Conservation (phyloP, 2,888 invertebrate genomes). For the Pimpla rufipes region DNA sequence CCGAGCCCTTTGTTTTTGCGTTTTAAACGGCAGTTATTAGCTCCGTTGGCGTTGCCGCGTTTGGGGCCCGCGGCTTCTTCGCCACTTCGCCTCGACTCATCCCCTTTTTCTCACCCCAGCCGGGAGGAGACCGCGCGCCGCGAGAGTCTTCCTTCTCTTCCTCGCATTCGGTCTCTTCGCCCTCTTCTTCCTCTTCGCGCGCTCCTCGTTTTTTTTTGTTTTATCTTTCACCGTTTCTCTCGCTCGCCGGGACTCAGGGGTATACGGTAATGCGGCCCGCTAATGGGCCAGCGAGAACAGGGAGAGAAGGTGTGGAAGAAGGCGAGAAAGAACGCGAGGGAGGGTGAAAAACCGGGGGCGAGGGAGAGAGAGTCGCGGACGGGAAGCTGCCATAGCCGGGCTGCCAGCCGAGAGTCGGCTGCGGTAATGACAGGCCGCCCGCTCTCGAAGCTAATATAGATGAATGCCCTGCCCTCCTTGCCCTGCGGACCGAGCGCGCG, state of each 20-base stretch:
- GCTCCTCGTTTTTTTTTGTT: too few relatives aligned
- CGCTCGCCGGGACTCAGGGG: constrained; percentile 59
- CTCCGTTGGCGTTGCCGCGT: constrained; percentile 70
- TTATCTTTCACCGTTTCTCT: constrained; percentile 64
- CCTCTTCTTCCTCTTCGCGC: constrained; percentile 45
- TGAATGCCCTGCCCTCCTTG: constrained; percentile 85
- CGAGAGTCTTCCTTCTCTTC: constrained; percentile 41
- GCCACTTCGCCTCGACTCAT: constrained; percentile 62
- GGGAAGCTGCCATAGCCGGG: constrained; percentile 67
- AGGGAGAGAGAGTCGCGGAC: constrained; percentile 61
- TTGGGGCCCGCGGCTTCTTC: constrained; percentile 60
- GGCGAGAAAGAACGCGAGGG: constrained; percentile 47
- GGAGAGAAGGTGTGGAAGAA: constrained; percentile 43
- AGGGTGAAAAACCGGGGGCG: constrained; percentile 44
- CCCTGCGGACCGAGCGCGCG: constrained; percentile 80
- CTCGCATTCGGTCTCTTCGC: constrained; percentile 12
- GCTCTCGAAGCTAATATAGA: constrained; percentile 86
- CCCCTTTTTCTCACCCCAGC: constrained; percentile 72
- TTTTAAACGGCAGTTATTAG: constrained; percentile 84
- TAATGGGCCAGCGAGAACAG: constrained; percentile 77
- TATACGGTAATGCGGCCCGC: constrained; percentile 76
- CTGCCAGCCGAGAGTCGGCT: constrained; percentile 78
- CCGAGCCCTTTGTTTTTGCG: constrained; percentile 80
- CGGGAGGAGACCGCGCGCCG: constrained; percentile 58
- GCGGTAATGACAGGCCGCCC: constrained; percentile 85